Conservation (phyloP, 2,797 vertebrate genomes). For the Melanotaenia maccullochi region DNA sequence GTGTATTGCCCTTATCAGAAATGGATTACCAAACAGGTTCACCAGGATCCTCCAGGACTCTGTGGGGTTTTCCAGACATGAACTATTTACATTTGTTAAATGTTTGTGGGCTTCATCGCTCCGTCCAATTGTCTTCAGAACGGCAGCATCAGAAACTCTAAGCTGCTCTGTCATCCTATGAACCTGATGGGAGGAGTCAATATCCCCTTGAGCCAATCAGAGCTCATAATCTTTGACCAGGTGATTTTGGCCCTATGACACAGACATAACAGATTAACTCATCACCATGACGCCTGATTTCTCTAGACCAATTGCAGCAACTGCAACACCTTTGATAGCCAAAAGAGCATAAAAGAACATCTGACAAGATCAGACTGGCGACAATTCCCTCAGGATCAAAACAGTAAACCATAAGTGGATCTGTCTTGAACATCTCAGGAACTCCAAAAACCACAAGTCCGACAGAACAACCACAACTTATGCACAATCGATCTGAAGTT, state of each 20-base stretch:
- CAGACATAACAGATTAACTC: conserved; percentile 38
- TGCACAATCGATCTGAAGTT: background rate
- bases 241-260: conserved; percentile 49
- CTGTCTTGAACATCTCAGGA: background rate
- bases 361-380: background rate
- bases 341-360: background rate
- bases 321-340: background rate
- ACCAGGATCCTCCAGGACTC: background rate
- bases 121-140: conserved; percentile 1
- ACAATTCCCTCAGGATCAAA: background rate
- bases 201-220: conserved; percentile 59
- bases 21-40: background rate
- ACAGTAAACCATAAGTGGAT: background rate
- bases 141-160: conserved; percentile 8
- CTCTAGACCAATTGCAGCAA: conserved; percentile 14
- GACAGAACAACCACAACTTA: background rate
- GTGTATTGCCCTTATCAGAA: conserved; percentile 3
- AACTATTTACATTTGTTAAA: background rate
- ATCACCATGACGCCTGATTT: conserved; percentile 29
- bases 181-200: conserved; percentile 46
- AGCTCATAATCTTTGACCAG: conserved; percentile 42
- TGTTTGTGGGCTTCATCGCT: background rate
- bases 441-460: background rate
- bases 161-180: conserved; percentile 32
- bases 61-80: background rate